Percentiles rank a stretch among this genome's conserved stretches.
Evolutionary conservation across 2,113 vertebrate species (phyloP).

Genomic region (Tachysurus vachellii): DNA sequence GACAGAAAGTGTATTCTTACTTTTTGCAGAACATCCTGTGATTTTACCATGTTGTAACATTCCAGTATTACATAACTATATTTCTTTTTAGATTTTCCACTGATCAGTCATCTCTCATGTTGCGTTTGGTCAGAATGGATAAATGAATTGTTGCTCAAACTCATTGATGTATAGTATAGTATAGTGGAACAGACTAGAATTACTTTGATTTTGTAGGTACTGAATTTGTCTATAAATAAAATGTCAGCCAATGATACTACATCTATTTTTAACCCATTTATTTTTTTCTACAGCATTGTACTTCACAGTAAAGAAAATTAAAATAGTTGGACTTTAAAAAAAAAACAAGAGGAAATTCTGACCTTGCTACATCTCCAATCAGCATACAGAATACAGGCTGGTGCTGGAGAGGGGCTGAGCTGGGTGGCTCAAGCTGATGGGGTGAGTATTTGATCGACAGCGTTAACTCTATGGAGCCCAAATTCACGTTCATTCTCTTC

Average conservation of each 20-base stretch:
- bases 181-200: background rate
- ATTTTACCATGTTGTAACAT: constrained; percentile 32
- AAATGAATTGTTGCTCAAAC: background rate
- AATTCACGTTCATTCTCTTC: constrained; percentile 63
- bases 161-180: background rate
- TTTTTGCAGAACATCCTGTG: constrained; percentile 19
- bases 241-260: background rate
- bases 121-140: background rate
- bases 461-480: constrained; percentile 63
- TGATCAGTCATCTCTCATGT: background rate
- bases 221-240: background rate
- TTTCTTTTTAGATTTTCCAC: background rate
- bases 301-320: background rate
- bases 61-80: constrained; percentile 32
- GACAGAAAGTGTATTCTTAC: constrained; percentile 7
- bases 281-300: background rate
- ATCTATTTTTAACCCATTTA: background rate
- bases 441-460: constrained; percentile 68
- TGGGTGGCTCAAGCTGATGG: constrained; percentile 66
- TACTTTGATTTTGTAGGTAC: background rate
- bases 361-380: constrained; percentile 67
- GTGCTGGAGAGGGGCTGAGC: constrained; percentile 45
- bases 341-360: constrained; percentile 49
- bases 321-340: background rate
- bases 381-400: constrained; percentile 65